Evolutionary conservation across 1,140 invertebrate species (phyloP).

Genomic region (Drosophila neocordata): DNA sequence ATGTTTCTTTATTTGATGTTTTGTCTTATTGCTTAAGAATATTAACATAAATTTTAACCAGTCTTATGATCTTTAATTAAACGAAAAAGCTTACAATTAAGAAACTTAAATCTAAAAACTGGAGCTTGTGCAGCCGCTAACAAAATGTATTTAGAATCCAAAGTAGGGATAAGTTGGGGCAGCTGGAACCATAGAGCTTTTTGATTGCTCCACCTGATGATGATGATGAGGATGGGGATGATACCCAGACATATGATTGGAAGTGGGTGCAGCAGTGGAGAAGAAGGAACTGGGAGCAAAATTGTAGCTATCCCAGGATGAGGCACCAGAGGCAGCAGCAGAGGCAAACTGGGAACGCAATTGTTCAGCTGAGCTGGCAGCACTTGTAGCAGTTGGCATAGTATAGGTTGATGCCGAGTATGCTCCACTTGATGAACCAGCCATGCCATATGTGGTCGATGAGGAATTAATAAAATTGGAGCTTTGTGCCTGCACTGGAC

Average conservation of each 20-base stretch:
- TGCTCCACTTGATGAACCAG: conserved; percentile 21
- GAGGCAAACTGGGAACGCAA: conserved; percentile 75
- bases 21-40: conserved; percentile 7
- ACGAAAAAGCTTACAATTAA: conserved; percentile 16
- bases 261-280: conserved; percentile 39
- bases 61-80: conserved; percentile 53
- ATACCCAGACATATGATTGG: conserved; percentile 65
- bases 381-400: conserved; percentile 42
- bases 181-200: conserved; percentile 52
- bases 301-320: conserved; percentile 78
- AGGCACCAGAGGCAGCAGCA: conserved; percentile 66
- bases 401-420: conserved; percentile 45
- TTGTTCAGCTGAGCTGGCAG: conserved; percentile 71
- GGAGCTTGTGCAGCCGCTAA: conserved; percentile 15
- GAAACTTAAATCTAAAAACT: conserved; percentile 32
- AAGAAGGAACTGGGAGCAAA: conserved; percentile 72
- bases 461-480: conserved; percentile 54
- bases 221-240: conserved; percentile 40
- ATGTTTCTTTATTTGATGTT: conserved; percentile 45
- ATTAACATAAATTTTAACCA: conserved; percentile 52
- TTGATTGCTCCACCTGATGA: conserved; percentile 48
- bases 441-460: conserved; percentile 38
- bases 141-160: conserved; percentile 51
- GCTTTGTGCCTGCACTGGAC: conserved; percentile 49
- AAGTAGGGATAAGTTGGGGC: conserved; percentile 71